Percentiles rank a stretch among this genome's conserved stretches.
Evolutionary conservation across 2,888 invertebrate species (phyloP).

Genomic region (Drosophila limbata): DNA sequence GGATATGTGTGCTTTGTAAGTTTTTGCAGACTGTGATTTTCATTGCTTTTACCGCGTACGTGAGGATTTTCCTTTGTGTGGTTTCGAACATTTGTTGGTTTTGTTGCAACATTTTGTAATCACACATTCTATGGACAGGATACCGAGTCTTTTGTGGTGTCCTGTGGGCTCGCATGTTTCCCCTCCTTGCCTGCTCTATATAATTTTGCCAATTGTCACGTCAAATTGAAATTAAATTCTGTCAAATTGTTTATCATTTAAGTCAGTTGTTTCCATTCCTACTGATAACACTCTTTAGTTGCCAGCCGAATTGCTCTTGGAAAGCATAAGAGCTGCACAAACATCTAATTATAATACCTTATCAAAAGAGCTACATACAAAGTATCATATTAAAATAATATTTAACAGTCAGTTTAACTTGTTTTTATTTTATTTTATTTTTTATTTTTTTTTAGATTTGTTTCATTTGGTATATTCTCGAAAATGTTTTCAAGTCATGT

Average conservation of each 20-base stretch:
- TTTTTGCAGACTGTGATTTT: slow-evolving; percentile 71
- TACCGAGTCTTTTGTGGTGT: neutral
- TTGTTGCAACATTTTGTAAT: slow-evolving; percentile 48
- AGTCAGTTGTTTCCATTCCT: neutral
- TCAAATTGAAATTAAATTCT: slow-evolving; percentile 19
- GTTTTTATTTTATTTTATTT: no score
- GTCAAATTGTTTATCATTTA: slow-evolving; percentile 6
- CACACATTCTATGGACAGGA: slow-evolving; percentile 13
- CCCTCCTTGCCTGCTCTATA: neutral
- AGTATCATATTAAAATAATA: neutral
- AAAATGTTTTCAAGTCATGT: neutral
- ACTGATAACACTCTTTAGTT: neutral
- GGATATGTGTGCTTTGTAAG: slow-evolving; percentile 36
- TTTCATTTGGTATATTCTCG: no score
- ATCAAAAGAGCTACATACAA: slow-evolving; percentile 15
- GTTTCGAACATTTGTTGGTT: slow-evolving; percentile 51
- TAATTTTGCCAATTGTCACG: slow-evolving; percentile 13
- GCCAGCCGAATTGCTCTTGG: neutral
- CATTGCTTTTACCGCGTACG: slow-evolving; percentile 60
- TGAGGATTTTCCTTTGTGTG: slow-evolving; percentile 37
- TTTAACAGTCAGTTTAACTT: no score
- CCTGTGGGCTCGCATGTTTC: slow-evolving; percentile 1
- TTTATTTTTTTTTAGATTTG: no score
- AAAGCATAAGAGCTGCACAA: neutral
- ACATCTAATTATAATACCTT: neutral